Conservation (phyloP, 2,113 vertebrate genomes). For the Oxyruncus cristatus region DNA sequence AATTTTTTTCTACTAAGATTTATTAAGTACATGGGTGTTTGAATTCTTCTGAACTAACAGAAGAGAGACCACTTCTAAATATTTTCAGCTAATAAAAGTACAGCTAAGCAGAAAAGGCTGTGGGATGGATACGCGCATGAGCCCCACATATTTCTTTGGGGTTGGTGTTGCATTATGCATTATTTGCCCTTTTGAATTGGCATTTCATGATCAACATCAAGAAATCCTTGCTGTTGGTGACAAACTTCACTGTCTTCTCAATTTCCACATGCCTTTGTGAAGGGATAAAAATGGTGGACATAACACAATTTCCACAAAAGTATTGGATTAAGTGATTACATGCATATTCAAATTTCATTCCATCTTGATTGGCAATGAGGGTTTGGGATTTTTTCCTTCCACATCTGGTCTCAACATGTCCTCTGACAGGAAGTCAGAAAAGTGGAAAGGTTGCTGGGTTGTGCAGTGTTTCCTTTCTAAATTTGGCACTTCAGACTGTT, state of each 20-base stretch:
- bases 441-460: constrained; percentile 84
- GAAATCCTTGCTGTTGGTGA: not conserved
- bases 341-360: constrained; percentile 65
- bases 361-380: constrained; percentile 51
- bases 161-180: constrained; percentile 11
- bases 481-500: constrained; percentile 83
- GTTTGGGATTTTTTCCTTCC: constrained; percentile 33
- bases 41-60: constrained; percentile 5
- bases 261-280: constrained; percentile 37
- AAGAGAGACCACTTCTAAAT: constrained; percentile 8
- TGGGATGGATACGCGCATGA: constrained; percentile 27
- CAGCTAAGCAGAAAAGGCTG: constrained; percentile 37
- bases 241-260: not conserved
- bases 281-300: constrained; percentile 34
- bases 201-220: not conserved
- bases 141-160: constrained; percentile 32
- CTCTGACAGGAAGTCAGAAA: constrained; percentile 85
- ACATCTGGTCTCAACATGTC: constrained; percentile 98
- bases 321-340: constrained; percentile 62
- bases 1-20: not conserved
- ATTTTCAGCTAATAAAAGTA: constrained; percentile 31
- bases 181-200: not conserved
- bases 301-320: constrained; percentile 45
- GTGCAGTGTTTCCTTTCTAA: constrained; percentile 87
- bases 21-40: constrained; percentile 9